A percentile compares a stretch with the other conserved stretches of the same genome.
Evolutionary conservation across 2,888 invertebrate species (phyloP).

Genomic region (Aricia artaxerxes): DNA sequence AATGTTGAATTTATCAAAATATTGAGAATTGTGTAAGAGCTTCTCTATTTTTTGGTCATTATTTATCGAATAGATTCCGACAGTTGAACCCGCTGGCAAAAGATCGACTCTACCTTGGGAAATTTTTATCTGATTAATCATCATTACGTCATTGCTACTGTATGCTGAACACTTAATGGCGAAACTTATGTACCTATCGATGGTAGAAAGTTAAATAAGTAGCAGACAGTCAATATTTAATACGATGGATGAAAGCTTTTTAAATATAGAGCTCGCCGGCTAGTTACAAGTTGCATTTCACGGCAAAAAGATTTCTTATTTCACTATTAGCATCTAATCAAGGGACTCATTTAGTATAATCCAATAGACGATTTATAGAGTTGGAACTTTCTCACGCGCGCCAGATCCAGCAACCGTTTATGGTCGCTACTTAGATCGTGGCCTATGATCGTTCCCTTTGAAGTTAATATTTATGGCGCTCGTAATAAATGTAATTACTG

Average conservation of each 20-base stretch:
- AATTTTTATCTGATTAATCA: conserved; percentile 19
- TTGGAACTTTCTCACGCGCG: conserved; percentile 66
- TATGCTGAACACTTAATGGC: conserved; percentile 28
- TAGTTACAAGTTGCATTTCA: conserved; percentile 43
- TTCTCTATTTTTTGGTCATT: background rate
- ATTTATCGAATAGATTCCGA: conserved; percentile 4
- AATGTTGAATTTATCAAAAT: background rate
- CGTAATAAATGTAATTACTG: conserved; percentile 37
- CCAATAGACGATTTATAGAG: conserved; percentile 64
- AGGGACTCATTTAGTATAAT: conserved; percentile 65
- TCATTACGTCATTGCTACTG: conserved; percentile 25
- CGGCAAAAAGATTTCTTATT: conserved; percentile 60
- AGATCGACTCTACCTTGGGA: background rate
- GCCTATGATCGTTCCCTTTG: conserved; percentile 39
- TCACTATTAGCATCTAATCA: conserved; percentile 71
- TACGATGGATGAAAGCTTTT: conserved; percentile 48
- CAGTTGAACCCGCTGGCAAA: background rate
- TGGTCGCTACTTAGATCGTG: conserved; percentile 46
- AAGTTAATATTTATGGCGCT: conserved; percentile 36
- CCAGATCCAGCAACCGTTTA: conserved; percentile 58
- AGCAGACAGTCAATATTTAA: conserved; percentile 64
- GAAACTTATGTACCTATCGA: conserved; percentile 42
- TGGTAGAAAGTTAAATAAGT: conserved; percentile 67
- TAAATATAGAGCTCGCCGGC: background rate
- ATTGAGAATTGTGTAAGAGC: background rate